Evolutionary conservation across 2,113 vertebrate genomes (phyloP).

Genomic region (Trachemys scripta): DNA sequence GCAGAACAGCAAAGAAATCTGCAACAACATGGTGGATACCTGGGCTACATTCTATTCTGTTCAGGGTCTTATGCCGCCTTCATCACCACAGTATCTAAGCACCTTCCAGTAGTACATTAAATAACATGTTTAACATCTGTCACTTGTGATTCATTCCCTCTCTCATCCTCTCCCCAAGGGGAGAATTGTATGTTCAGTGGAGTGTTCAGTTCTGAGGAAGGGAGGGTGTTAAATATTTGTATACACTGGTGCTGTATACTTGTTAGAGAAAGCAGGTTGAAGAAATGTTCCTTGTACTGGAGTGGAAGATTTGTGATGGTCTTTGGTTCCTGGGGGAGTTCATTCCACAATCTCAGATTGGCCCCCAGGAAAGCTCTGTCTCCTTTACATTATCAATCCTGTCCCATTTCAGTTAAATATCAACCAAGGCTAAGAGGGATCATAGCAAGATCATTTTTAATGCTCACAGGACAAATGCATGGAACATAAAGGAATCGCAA

Average conservation of each 20-base stretch:
- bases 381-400: neutral
- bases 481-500: neutral
- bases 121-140: neutral
- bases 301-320: neutral
- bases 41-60: too few species aligned
- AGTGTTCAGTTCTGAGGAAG: neutral
- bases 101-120: neutral
- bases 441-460: neutral
- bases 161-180: neutral
- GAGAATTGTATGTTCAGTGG: too few species aligned
- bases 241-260: neutral
- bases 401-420: neutral
- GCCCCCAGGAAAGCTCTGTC: neutral
- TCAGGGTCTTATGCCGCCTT: neutral
- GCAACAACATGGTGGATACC: neutral
- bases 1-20: neutral
- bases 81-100: neutral
- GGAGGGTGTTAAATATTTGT: neutral
- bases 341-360: neutral
- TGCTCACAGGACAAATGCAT: neutral
- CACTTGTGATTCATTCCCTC: neutral
- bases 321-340: neutral
- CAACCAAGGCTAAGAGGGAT: neutral
- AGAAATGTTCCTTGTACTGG: neutral
- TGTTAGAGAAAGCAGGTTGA: neutral